A percentile compares a stretch with the other conserved stretches of the same genome.
These are phyloP conservation scores for Tetramorium bicarinatum DNA, from an alignment of 2,888 invertebrate species.

Conservation along the genomic window DNA sequence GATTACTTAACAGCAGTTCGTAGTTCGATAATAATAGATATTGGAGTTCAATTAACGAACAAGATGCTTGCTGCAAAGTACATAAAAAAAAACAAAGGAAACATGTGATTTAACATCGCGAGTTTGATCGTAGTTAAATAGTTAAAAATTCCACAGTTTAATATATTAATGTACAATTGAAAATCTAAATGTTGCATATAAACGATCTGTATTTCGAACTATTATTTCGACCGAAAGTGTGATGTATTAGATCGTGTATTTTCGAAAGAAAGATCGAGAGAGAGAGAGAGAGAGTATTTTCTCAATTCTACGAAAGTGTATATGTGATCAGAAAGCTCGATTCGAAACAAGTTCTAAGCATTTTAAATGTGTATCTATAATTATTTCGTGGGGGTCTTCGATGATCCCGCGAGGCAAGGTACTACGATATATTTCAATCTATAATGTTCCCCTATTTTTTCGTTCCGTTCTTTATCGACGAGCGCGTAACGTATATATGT, in stretches of 20 bases:
- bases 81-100: constrained; percentile 54
- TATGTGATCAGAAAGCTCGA: constrained; percentile 18
- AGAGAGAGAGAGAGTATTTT: constrained; percentile 30
- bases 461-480: neutral
- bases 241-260: constrained; percentile 37
- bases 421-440: constrained; percentile 1
- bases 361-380: constrained; percentile 14
- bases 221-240: constrained; percentile 40
- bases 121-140: constrained; percentile 76
- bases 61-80: constrained; percentile 77
- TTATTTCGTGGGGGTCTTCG: neutral
- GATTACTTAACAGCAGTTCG: constrained; percentile 72
- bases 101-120: constrained; percentile 68
- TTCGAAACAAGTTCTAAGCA: constrained; percentile 12
- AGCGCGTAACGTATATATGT: neutral
- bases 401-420: constrained; percentile 8
- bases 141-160: constrained; percentile 63
- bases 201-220: constrained; percentile 32
- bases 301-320: constrained; percentile 34
- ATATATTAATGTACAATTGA: constrained; percentile 57
- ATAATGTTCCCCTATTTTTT: constrained; percentile 19
- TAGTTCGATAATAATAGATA: constrained; percentile 81
- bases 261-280: neutral
- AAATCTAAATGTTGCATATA: constrained; percentile 49
- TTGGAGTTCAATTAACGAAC: constrained; percentile 79